A percentile compares a stretch with the other conserved stretches of the same genome.
These are phyloP conservation scores for Rhingia rostrata DNA, from an alignment of 2,888 invertebrate species.

Conservation along the genomic window DNA sequence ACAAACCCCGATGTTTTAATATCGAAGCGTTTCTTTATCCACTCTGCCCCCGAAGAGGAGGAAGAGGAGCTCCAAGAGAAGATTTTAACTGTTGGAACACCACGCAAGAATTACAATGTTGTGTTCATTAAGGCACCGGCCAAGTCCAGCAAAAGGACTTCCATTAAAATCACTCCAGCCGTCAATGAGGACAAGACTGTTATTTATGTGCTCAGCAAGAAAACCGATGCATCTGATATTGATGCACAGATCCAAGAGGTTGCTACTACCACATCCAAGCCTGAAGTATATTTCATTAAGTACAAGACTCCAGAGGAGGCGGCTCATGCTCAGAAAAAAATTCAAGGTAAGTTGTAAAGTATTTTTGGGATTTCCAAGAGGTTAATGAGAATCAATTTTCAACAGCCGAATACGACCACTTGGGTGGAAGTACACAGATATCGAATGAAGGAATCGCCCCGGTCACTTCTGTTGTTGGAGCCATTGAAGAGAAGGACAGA, in stretches of 20 bases:
- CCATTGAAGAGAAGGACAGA: slow-evolving; percentile 50
- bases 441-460: slow-evolving; percentile 66
- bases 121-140: slow-evolving; percentile 82
- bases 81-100: slow-evolving; percentile 80
- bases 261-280: slow-evolving; percentile 80
- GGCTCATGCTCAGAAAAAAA: slow-evolving; percentile 81
- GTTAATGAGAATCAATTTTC: background rate
- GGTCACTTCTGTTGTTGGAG: slow-evolving; percentile 63
- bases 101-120: slow-evolving; percentile 82
- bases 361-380: too few species aligned
- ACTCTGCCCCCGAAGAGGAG: slow-evolving; percentile 82
- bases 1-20: slow-evolving; percentile 71
- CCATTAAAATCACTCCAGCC: slow-evolving; percentile 80
- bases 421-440: slow-evolving; percentile 67
- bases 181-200: slow-evolving; percentile 82
- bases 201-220: slow-evolving; percentile 82
- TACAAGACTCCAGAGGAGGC: slow-evolving; percentile 83
- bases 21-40: slow-evolving; percentile 82
- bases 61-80: slow-evolving; percentile 80
- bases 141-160: slow-evolving; percentile 78
- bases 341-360: slow-evolving; percentile 77
- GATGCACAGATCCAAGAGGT: slow-evolving; percentile 81
- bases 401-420: slow-evolving; percentile 65
- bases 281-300: slow-evolving; percentile 83
- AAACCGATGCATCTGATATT: slow-evolving; percentile 80